Base-by-base conservation (phyloP, 2,888 invertebrate genomes). In the Microplitis deprimator region DNA sequence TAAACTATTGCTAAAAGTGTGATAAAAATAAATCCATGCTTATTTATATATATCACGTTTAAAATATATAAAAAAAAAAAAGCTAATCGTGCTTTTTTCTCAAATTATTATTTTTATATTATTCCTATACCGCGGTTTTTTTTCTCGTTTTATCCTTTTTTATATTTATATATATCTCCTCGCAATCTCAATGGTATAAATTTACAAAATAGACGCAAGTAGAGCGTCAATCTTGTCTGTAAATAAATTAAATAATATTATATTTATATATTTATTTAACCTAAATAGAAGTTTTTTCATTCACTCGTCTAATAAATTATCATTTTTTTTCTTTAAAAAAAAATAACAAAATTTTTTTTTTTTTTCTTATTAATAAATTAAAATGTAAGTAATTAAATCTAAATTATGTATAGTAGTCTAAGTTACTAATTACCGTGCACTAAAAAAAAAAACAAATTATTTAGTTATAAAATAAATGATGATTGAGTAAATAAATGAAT, bases 161-260 rank as follows among this genome's bases (percentile, higher is more conserved):
- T 17, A 41, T 68, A 40, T 39, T 10, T 13, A 39, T 13, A 39
- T 29, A 13, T 65, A 20, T 50, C 62, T 50, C 73, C 40, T 40
- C 62, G 16, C 6, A 65, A 16, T 65, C 20, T 50, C 20, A 41
- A 50, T 62, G 64, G 73, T 41, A 50, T 8, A 50, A 13, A 50
- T 16, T 65, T 73, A 73, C 50, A 64, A 64, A 73, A 73, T 73
- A 40, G 73, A 65, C 73, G 64, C 71, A 5, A 61, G 16, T 39
- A 71, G 71, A 61, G 61, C 73, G 41, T 73, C 50, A 41, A 73
- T 50, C 6, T 65, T 73, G 73, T 73, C 73, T 73, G 73, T 41
- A 73, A 73, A 73, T 41, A 65, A 73, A 73, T 39, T n/a, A 65
- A 13, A 73, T 20, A 65, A n/a, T 50, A 50, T 73, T 40, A 65